These are phyloP conservation scores for Xiphophorus maculatus DNA, from an alignment of 2,113 vertebrate species.

Conservation along the genomic window DNA sequence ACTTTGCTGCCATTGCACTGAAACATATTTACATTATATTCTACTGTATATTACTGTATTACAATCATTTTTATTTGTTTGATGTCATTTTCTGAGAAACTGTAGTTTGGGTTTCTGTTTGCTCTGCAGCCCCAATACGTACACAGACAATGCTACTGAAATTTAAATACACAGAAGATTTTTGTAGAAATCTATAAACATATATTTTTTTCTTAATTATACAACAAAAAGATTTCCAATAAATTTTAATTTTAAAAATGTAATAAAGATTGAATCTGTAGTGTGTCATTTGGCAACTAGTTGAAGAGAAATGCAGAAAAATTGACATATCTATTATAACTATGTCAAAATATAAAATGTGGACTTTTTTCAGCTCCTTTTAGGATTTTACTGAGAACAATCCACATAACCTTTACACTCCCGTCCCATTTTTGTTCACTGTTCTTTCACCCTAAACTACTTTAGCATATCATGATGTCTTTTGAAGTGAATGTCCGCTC, in stretches of 20 bases:
- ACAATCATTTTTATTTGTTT: background rate
- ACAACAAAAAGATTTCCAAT: background rate
- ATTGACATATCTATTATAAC: too few species aligned
- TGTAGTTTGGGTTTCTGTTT: background rate
- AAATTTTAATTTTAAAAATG: background rate
- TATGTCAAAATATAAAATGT: too few species aligned
- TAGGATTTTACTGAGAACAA: background rate
- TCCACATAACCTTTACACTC: background rate
- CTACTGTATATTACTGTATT: background rate
- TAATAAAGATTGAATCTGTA: background rate
- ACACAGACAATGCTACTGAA: too few species aligned
- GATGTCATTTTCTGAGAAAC: background rate
- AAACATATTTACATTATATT: background rate
- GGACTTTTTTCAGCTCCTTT: background rate
- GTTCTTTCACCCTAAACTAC: background rate
- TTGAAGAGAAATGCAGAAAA: background rate
- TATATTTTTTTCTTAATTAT: too few species aligned
- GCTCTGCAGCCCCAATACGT: too few species aligned
- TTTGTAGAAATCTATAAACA: too few species aligned
- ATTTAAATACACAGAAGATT: too few species aligned
- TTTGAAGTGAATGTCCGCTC: background rate
- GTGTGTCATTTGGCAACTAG: background rate
- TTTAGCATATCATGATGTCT: constrained; percentile 15
- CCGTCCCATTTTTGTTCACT: background rate
- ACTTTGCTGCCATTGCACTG: too few species aligned